A percentile compares a stretch with the other conserved stretches of the same genome.
phyloP scores from a whole-genome alignment of 2,113 vertebrate species.

The Cygnus buccinator region DNA sequence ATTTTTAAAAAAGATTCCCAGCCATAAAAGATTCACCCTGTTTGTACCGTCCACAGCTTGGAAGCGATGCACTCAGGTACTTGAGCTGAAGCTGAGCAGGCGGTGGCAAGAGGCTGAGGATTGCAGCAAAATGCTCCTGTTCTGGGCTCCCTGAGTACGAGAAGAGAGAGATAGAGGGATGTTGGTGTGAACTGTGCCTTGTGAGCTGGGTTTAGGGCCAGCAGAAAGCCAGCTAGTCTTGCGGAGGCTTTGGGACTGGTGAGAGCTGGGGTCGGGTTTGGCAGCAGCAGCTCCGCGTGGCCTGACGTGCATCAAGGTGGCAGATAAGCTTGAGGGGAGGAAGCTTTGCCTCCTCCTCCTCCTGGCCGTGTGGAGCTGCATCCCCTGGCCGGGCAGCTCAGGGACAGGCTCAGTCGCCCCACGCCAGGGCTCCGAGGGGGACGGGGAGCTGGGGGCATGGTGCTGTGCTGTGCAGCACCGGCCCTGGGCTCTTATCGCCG shows the following conservation, averaged over 20 bases:
- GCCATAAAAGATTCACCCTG: not conserved
- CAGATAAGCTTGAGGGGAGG: not conserved
- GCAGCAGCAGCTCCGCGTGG: fast-evolving
- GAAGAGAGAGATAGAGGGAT: not conserved
- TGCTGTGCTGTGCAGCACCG: not conserved
- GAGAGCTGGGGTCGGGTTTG: not conserved
- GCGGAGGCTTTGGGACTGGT: not conserved
- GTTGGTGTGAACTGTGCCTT: not conserved
- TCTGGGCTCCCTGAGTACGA: not conserved
- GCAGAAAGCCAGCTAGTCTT: not conserved
- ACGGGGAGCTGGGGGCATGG: not conserved
- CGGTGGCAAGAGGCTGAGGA: not conserved
- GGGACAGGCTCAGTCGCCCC: fast-evolving
- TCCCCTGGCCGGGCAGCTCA: fast-evolving
- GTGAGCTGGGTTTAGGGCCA: not conserved
- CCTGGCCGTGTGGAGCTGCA: fast-evolving
- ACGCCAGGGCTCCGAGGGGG: fast-evolving
- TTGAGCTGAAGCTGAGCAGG: not conserved
- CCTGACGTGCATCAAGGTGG: fast-evolving
- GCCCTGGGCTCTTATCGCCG: fast-evolving
- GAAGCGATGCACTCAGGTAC: not conserved
- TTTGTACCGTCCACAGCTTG: not conserved
- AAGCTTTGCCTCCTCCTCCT: not conserved
- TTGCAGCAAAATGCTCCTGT: not conserved
- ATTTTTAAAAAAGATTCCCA: not conserved